A percentile compares a stretch with the other conserved stretches of the same genome.
phyloP scores from a whole-genome alignment of 2,113 vertebrate genomes.

The Urocolius indicus region DNA sequence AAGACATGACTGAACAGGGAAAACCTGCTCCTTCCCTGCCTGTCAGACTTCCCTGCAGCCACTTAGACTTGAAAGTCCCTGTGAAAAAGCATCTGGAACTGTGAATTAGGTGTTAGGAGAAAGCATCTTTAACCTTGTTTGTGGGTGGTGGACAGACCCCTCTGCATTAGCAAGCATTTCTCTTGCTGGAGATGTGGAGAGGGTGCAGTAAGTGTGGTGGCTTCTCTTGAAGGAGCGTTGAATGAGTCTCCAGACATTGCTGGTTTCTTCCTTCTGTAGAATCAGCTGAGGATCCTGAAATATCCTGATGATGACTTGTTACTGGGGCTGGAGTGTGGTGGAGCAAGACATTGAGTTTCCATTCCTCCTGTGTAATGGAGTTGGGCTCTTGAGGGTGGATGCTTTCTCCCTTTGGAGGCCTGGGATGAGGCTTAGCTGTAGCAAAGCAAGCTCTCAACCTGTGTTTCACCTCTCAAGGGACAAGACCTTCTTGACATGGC shows the following conservation, averaged over 20 bases:
- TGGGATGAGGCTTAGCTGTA: background rate
- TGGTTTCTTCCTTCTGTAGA: background rate
- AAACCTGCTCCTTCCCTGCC: background rate
- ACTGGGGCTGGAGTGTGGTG: fast-evolving
- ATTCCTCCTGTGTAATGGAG: background rate
- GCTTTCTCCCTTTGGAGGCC: background rate
- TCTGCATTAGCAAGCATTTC: background rate
- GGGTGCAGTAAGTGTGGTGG: background rate
- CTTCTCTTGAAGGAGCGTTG: background rate
- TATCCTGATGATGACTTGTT: background rate
- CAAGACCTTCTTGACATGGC: background rate
- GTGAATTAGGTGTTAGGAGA: background rate
- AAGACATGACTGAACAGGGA: background rate
- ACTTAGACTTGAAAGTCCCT: background rate
- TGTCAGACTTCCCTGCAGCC: background rate
- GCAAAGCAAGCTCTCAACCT: background rate
- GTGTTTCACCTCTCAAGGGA: background rate
- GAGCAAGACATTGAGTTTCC: background rate
- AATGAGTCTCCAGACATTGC: background rate
- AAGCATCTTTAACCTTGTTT: background rate
- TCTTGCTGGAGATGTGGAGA: background rate
- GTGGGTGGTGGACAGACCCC: background rate
- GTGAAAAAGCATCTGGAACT: background rate
- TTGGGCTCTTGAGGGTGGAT: background rate
- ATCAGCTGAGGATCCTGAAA: background rate